Percentiles rank a stretch among this genome's conserved stretches.
Evolutionary conservation across 1,140 invertebrate species (phyloP).

Genomic region (Listronotus oregonensis): DNA sequence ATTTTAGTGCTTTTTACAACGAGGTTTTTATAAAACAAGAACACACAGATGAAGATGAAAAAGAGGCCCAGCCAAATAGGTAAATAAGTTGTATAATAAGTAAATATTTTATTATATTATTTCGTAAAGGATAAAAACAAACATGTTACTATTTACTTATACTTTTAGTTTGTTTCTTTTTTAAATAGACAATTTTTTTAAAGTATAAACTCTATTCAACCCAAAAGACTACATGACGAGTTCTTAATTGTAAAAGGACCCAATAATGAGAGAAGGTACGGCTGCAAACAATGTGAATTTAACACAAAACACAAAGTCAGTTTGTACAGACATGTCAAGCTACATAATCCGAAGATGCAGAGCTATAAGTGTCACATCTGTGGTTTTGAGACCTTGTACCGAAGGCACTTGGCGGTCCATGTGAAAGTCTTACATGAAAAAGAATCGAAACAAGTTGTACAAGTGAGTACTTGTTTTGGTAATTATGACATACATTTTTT

Average conservation of each 20-base stretch:
- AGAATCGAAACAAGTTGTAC: constrained; percentile 1
- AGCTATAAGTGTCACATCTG: constrained; percentile 2
- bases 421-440: constrained; percentile 5
- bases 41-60: too few species aligned
- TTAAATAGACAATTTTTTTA: neutral
- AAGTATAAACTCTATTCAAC: neutral
- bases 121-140: too few species aligned
- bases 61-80: too few species aligned
- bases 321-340: constrained; percentile 6
- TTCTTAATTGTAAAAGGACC: neutral
- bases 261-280: neutral
- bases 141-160: too few species aligned
- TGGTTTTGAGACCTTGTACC: constrained; percentile 2
- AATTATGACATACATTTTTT: too few species aligned
- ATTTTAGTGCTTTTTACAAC: too few species aligned
- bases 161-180: too few species aligned
- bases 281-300: constrained; percentile 5
- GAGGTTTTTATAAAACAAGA: too few species aligned
- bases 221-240: neutral
- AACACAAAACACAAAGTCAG: constrained; percentile 13
- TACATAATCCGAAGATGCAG: neutral
- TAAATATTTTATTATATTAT: too few species aligned
- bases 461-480: constrained; percentile 1
- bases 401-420: constrained; percentile 5
- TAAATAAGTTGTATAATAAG: too few species aligned